These are phyloP conservation scores for Malurus leucopterus DNA, from an alignment of 2,797 vertebrate species.

Conservation along the genomic window DNA sequence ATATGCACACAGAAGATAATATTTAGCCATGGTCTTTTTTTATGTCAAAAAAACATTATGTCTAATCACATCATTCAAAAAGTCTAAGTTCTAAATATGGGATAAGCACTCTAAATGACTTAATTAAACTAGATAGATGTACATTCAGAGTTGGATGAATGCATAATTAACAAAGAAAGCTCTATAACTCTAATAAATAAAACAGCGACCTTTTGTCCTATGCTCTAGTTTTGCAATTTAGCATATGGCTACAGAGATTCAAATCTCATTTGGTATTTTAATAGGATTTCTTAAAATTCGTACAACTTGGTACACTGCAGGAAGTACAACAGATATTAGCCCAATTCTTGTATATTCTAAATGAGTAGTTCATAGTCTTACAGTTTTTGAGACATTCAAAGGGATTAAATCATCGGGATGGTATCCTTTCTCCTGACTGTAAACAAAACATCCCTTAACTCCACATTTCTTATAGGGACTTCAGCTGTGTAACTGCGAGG, in stretches of 20 bases:
- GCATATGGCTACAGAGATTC: constrained; percentile 3
- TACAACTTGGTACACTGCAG: neutral
- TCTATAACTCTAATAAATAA: constrained; percentile 14
- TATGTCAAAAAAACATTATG: neutral
- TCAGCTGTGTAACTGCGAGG: neutral
- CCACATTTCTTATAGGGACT: neutral
- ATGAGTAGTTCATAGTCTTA: neutral
- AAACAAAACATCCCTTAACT: neutral
- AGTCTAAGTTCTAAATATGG: neutral
- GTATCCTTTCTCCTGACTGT: neutral
- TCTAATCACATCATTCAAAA: neutral
- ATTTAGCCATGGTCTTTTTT: neutral
- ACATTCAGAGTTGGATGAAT: constrained; percentile 10
- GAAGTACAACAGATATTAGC: neutral
- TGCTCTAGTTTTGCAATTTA: neutral
- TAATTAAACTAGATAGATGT: constrained; percentile 32
- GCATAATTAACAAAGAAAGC: constrained; percentile 43
- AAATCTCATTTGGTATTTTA: constrained; percentile 57
- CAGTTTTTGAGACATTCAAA: neutral
- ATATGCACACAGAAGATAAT: neutral
- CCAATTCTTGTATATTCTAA: neutral
- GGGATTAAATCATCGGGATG: neutral
- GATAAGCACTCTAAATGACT: neutral
- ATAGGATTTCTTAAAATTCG: constrained; percentile 32
- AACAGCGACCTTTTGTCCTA: constrained; percentile 44